phyloP scores from a whole-genome alignment of 1,140 invertebrate species.

The Cyclargus thomasi region DNA sequence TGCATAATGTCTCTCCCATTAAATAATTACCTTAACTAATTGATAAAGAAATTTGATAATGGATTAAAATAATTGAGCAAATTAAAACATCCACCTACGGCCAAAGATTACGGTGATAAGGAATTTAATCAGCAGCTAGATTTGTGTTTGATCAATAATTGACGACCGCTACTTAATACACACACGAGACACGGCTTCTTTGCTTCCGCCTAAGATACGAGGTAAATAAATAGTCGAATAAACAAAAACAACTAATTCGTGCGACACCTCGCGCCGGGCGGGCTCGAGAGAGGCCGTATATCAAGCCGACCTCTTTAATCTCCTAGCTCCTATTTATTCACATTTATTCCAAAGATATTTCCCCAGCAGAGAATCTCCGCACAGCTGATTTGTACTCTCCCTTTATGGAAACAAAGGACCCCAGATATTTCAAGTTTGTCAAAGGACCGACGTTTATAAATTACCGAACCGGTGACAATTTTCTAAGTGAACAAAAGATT shows the following conservation, averaged over 20 bases:
- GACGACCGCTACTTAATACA: neutral
- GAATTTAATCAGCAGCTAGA: neutral
- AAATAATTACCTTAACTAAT: too few relatives aligned
- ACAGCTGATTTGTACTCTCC: constrained; percentile 4
- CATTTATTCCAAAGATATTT: constrained; percentile 63
- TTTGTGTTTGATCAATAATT: neutral
- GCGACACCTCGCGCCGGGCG: constrained; percentile 17
- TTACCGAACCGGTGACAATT: neutral
- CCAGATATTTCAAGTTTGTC: constrained; percentile 13
- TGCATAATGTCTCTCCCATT: too few relatives aligned
- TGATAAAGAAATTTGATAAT: too few relatives aligned
- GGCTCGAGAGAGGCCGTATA: constrained; percentile 33
- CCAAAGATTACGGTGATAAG: too few relatives aligned
- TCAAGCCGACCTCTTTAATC: constrained; percentile 52
- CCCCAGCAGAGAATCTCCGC: constrained; percentile 21
- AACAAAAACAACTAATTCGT: constrained; percentile 14
- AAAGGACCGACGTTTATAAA: constrained; percentile 11
- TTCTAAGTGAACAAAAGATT: constrained; percentile 3
- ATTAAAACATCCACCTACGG: too few relatives aligned
- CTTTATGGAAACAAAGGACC: constrained; percentile 6
- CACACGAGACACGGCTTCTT: neutral
- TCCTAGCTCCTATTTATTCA: constrained; percentile 59
- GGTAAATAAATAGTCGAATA: neutral
- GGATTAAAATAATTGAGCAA: too few relatives aligned
- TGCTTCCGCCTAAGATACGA: neutral